Evolutionary conservation across 2,797 vertebrate genomes (phyloP).

Genomic region (Trachurus trachurus): DNA sequence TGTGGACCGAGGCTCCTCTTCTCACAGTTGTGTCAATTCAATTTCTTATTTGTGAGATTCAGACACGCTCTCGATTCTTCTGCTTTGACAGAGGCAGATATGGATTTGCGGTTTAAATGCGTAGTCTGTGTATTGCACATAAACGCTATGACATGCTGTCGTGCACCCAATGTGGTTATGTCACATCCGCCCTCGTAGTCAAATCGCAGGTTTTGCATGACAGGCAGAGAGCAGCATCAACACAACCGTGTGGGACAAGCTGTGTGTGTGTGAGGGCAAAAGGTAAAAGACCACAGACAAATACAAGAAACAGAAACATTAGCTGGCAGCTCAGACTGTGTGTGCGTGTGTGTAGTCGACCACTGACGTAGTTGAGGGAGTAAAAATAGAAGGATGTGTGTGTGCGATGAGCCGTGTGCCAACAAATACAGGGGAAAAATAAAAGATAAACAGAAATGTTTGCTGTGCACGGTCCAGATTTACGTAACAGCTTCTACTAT

Average conservation of each 20-base stretch:
- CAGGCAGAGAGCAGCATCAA: conserved; percentile 30
- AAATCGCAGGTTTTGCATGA: conserved; percentile 74
- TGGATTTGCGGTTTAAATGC: conserved; percentile 3
- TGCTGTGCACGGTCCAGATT: not conserved
- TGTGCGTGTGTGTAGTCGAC: not conserved
- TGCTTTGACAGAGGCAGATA: conserved; percentile 3
- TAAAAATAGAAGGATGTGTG: not conserved
- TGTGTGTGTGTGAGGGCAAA: not conserved
- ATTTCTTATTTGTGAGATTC: conserved; percentile 4
- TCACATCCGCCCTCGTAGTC: conserved; percentile 45
- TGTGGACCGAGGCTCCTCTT: conserved; percentile 15
- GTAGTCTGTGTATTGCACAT: not conserved
- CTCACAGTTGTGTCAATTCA: not conserved
- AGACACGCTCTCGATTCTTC: not conserved
- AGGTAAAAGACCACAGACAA: not conserved
- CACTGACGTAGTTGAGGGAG: not conserved
- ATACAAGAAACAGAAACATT: not conserved
- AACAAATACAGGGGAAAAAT: not conserved
- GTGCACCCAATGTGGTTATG: not conserved
- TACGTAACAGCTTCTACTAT: not conserved
- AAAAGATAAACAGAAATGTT: not conserved
- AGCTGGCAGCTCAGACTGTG: conserved; percentile 3
- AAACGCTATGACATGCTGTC: not conserved
- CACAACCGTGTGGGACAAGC: not conserved
- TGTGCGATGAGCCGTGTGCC: not conserved